Evolutionary conservation across 2,888 invertebrate species (phyloP), one percentile per base, ranked within the genome.

Genomic region (Oscheius onirici): DNA sequence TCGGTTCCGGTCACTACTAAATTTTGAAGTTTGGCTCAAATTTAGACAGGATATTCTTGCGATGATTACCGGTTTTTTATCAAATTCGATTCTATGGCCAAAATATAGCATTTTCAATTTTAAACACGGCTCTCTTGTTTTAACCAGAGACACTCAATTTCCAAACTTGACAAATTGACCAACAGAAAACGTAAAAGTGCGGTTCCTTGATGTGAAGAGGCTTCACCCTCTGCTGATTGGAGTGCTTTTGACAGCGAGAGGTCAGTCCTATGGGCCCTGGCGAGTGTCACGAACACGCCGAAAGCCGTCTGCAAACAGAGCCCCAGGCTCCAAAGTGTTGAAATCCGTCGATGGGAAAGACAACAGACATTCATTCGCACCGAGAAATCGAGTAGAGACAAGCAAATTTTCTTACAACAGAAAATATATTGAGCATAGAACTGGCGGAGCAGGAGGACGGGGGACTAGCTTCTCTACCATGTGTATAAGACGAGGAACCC

Each of bases 251-350:
- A 60, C 60, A 60, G 52, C 34, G 34, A 34, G 34, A 8, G 34
- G 34, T 34, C 34, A 34, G 34, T 34, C 34, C 34, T n/a, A n/a
- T n/a, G 57, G 13, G 57, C 17, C 58, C 15, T 44, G 63, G 28
- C 22, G 46, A 63, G 63, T 63, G 63, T 63, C 63, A 63, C 63
- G 63, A 63, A 26, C 46, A 46, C 24, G 63, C 41, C 49, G 63
- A 63, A 63, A 49, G 63, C 46, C 49, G 49, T 49, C 46, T 11
- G 63, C 63, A 63, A 63, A 63, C 63, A 63, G 1, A 46, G n/a
- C n/a, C n/a, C n/a, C n/a, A 46, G 49, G 17, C 41, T 41, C 41
- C 57, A 61, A 61, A 24, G 63, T 63, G 63, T 63, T 49, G 63
- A 63, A 63, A 63, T 63, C 60, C 60, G 24, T 15, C 34, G 34